Evolutionary conservation across 2,797 vertebrate genomes (phyloP), one percentile per base, ranked within the genome.

Genomic region (Jordanella pulchra): DNA sequence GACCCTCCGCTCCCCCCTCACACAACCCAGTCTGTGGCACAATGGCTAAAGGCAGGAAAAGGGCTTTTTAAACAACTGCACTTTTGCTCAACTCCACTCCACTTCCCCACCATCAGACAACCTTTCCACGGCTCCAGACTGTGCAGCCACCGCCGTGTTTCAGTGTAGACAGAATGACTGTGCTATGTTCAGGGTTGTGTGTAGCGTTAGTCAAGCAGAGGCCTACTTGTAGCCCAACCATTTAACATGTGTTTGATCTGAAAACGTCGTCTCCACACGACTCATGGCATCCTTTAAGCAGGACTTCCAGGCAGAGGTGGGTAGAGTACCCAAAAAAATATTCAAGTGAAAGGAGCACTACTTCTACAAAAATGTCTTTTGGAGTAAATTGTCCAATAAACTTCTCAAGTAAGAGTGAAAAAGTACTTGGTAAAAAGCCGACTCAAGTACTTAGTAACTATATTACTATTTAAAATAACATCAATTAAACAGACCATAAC

Each of bases 31-130:
- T 93, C 91, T 84, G 78, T 76, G 86, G 84, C 87, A 95, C 93
- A 95, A 95, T 93, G 88, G 91, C 79, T 65, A 78, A 64, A 90
- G 76, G 88, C 89, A 92, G 84, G 91, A 89, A 90, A 93, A 94
- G 91, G 89, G 79, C 88, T 93, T 94, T 95, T 95, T 94, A 94
- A 94, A 94, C 89, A 90, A 93, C 90, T 91, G 83, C 86, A 91
- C 87, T 82, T 87, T 80, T 56, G 56, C 87, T 85, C 84, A 77
- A 71, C 86, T 73, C 87, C 75, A 28, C 84, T 81, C 50, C 81
- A 66, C 75, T 74, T 66, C 50, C 68, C 14, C 86, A 81, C 83
- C 77, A 74, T 82, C 72, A 85, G 69, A 27, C 84, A 77, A 25
- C 76, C 48, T 82, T 61, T 75, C 71, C 71, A 55, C 68, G 13